Evolutionary conservation across 2,888 invertebrate species (phyloP).

Genomic region (Antitype chi): DNA sequence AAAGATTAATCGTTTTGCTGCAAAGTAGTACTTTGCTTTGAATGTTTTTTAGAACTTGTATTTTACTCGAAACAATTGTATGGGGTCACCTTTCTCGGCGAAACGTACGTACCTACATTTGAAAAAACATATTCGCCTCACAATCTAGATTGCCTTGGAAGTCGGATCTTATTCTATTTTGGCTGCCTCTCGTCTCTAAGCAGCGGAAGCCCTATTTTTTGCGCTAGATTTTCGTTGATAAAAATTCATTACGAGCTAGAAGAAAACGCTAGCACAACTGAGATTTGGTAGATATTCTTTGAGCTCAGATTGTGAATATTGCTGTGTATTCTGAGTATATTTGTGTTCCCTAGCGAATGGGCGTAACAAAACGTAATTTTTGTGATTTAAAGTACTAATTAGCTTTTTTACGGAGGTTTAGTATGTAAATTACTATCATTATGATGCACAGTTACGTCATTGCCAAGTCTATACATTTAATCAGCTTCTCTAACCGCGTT

Average conservation of each 20-base stretch:
- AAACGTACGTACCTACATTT: conserved; percentile 29
- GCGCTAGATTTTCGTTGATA: conserved; percentile 40
- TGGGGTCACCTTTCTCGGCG: conserved; percentile 21
- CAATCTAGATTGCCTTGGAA: conserved; percentile 45
- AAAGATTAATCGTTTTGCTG: conserved; percentile 58
- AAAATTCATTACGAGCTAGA: conserved; percentile 56
- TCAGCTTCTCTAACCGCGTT: too few relatives aligned
- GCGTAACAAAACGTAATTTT: background rate
- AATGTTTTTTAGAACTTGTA: conserved; percentile 33
- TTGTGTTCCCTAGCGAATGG: background rate
- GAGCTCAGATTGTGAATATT: conserved; percentile 33
- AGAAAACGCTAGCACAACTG: conserved; percentile 29
- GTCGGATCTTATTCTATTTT: conserved; percentile 55
- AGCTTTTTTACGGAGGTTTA: background rate
- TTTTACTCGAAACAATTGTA: conserved; percentile 5
- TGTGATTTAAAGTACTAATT: background rate
- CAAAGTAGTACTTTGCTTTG: conserved; percentile 32
- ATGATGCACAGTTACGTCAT: too few relatives aligned
- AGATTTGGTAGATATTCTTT: conserved; percentile 49
- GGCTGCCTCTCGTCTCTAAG: conserved; percentile 33
- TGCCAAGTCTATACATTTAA: background rate
- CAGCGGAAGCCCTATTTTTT: conserved; percentile 39
- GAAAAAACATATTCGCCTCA: conserved; percentile 35
- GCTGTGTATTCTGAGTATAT: conserved; percentile 18
- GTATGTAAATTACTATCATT: too few relatives aligned